phyloP scores from a whole-genome alignment of 2,888 invertebrate species.

The Furcula furcula region DNA sequence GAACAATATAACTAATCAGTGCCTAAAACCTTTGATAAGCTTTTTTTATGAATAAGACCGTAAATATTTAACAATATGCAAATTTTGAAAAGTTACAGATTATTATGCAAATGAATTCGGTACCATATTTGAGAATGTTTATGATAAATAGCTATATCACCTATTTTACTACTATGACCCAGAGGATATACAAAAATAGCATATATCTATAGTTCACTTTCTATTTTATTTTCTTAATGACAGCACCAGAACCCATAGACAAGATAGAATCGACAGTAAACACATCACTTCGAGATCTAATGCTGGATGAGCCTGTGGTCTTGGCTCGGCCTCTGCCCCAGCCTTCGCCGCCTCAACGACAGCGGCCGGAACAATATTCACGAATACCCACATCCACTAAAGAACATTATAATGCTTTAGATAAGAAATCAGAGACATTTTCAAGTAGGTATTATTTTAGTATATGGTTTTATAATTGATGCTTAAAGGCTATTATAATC shows the following conservation, averaged over 20 bases:
- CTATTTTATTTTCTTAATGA: background rate
- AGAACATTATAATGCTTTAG: conserved; percentile 48
- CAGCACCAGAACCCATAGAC: conserved; percentile 35
- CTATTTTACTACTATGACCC: too few relatives aligned
- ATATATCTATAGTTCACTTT: conserved; percentile 2
- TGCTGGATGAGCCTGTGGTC: conserved; percentile 38
- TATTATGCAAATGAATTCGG: too few relatives aligned
- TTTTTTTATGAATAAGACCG: too few relatives aligned
- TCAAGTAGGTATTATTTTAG: conserved; percentile 36
- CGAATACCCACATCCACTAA: conserved; percentile 63
- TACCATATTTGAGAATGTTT: too few relatives aligned
- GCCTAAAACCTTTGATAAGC: too few relatives aligned
- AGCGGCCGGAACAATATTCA: conserved; percentile 54
- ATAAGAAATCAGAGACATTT: conserved; percentile 54
- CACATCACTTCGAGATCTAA: conserved; percentile 53
- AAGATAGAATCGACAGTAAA: conserved; percentile 33
- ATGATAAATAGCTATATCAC: too few relatives aligned
- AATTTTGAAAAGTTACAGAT: too few relatives aligned
- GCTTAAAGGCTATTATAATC: conserved; percentile 1
- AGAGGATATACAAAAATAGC: too few relatives aligned
- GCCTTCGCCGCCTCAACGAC: conserved; percentile 62
- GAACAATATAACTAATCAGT: too few relatives aligned
- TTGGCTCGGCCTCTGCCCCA: conserved; percentile 43
- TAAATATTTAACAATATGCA: too few relatives aligned
- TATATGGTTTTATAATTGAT: background rate